These are phyloP conservation scores for Encarsia formosa DNA, from an alignment of 2,888 invertebrate genomes.

Conservation along the genomic window DNA sequence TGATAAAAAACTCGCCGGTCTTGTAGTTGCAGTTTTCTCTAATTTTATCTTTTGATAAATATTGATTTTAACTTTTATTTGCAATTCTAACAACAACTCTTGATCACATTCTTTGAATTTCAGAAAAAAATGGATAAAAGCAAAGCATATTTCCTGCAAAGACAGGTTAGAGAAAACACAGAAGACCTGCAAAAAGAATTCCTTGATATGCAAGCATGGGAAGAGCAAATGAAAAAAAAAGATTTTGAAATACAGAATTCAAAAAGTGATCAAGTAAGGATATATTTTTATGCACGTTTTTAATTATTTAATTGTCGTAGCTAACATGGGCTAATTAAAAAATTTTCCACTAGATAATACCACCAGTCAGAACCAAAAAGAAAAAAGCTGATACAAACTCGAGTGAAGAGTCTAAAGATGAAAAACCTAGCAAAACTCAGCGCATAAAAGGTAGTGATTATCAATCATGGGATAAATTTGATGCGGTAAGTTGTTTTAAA, in stretches of 20 bases:
- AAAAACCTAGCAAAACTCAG: constrained; percentile 36
- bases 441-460: constrained; percentile 65
- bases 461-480: constrained; percentile 73
- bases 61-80: no score
- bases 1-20: no score
- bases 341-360: constrained; percentile 40
- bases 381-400: constrained; percentile 38
- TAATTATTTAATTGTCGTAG: constrained; percentile 4
- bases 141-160: constrained; percentile 65
- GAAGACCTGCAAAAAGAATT: constrained; percentile 66
- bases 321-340: neutral
- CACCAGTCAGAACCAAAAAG: constrained; percentile 56
- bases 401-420: constrained; percentile 9
- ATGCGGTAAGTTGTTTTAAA: constrained; percentile 57
- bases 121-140: constrained; percentile 42
- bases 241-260: constrained; percentile 57
- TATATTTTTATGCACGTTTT: constrained; percentile 3
- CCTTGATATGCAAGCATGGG: constrained; percentile 70
- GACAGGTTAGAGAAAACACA: constrained; percentile 68
- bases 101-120: no score
- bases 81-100: no score
- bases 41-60: no score
- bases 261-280: constrained; percentile 33
- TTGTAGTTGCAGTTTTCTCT: no score
- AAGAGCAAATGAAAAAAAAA: constrained; percentile 69